Base-by-base conservation (phyloP, 2,888 invertebrate species). In the Hofmannophila pseudospretella region DNA sequence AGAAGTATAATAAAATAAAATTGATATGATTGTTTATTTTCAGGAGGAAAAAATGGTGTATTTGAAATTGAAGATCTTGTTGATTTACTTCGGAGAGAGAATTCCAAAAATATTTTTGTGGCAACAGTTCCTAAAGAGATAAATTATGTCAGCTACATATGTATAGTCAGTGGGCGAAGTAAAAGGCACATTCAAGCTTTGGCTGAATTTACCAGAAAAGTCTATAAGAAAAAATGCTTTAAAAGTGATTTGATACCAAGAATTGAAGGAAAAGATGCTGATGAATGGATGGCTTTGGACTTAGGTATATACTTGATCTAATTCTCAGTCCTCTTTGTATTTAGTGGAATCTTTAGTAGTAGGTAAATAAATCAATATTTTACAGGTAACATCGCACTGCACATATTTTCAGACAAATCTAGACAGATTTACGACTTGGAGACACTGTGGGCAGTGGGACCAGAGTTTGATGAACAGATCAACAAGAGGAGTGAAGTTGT, bases 261-360 rank as follows among this genome's bases (percentile, higher is more conserved):
- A 57, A 89, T 96, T 48, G 96, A 96, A 82, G 96, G 96, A 13
- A 88, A 90, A 66, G 78, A 89, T 34, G 92, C 92, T 7, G 89
- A 89, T 33, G 92, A 95, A 55, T 98, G 97, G 97, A 89, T 95
- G 74, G 96, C 96, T 11, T 61, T 98, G 67, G 97, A 98, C 87
- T 88, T 97, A 81, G 96, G 96, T 94, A 85, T 37, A 20, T 20
- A 20, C 8, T 20, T 20, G 8, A n/a, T n/a, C n/a, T n/a, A n/a
- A n/a, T n/a, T n/a, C n/a, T n/a, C n/a, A n/a, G n/a, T n/a, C n/a
- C n/a, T n/a, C n/a, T n/a, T n/a, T n/a, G n/a, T n/a, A n/a, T n/a
- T n/a, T n/a, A n/a, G n/a, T n/a, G n/a, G n/a, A n/a, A n/a, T n/a
- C n/a, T n/a, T n/a, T n/a, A n/a, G n/a, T n/a, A n/a, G n/a, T n/a